These are phyloP conservation scores for Gonioctena quinquepunctata DNA, from an alignment of 1,140 invertebrate species.

Conservation along the genomic window DNA sequence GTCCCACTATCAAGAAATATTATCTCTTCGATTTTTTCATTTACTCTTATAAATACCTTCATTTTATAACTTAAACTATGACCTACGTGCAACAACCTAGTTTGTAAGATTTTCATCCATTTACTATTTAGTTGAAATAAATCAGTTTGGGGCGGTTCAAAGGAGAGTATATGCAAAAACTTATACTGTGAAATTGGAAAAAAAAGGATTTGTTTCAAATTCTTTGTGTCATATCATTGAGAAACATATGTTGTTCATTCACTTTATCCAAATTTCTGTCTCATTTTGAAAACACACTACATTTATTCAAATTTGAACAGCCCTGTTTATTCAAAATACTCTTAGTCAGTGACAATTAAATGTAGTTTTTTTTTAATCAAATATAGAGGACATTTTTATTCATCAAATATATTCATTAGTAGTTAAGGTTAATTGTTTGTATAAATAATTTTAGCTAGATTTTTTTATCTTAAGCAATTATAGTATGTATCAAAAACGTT, in stretches of 20 bases:
- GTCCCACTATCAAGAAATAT: conserved; percentile 42
- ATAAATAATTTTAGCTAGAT: conserved; percentile 55
- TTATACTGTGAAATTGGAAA: no score
- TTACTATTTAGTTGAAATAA: conserved; percentile 22
- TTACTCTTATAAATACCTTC: conserved; percentile 26
- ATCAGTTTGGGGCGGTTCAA: no score
- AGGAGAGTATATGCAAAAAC: no score
- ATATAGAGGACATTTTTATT: conserved; percentile 47
- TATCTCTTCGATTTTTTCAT: conserved; percentile 27
- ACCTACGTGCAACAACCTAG: conserved; percentile 49
- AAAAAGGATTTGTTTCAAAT: no score
- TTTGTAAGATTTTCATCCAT: conserved; percentile 40
- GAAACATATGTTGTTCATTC: no score
- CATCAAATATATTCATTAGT: conserved; percentile 48
- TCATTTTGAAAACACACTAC: no score
- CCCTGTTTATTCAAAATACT: conserved; percentile 27
- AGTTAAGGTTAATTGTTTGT: conserved; percentile 53
- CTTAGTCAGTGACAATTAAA: conserved; percentile 30
- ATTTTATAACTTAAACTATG: conserved; percentile 26
- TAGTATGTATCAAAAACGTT: conserved; percentile 38
- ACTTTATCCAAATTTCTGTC: no score
- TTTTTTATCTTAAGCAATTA: conserved; percentile 53
- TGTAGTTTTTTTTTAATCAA: conserved; percentile 48
- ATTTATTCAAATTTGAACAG: neutral
- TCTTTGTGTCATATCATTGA: no score